These are phyloP conservation scores for Perodicticus potto DNA, from an alignment of 2,797 vertebrate genomes.

Conservation along the genomic window DNA sequence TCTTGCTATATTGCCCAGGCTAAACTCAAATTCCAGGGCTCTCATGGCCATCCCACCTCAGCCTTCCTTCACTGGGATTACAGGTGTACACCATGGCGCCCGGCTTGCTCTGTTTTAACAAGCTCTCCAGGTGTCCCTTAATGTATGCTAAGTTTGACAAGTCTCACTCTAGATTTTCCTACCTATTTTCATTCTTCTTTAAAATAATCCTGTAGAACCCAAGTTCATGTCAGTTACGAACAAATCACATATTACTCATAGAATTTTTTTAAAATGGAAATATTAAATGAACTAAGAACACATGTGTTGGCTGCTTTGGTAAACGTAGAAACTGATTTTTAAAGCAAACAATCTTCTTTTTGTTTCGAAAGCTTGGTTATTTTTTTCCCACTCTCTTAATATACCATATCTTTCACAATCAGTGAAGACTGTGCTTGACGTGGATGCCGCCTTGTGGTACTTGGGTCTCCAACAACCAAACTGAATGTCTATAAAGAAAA, in stretches of 20 bases:
- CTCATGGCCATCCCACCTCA: not conserved
- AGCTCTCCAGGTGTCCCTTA: not conserved
- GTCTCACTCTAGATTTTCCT: not conserved
- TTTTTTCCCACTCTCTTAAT: constrained; percentile 27
- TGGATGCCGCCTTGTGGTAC: not conserved
- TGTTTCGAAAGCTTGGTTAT: constrained; percentile 21
- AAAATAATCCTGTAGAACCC: not conserved
- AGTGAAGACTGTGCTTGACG: not conserved
- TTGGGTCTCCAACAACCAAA: not conserved
- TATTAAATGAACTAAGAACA: not conserved
- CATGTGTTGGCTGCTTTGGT: not conserved
- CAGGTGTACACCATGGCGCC: not conserved
- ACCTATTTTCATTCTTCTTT: not conserved
- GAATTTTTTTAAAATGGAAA: constrained; percentile 15
- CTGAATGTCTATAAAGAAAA: constrained; percentile 38
- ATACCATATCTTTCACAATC: not conserved
- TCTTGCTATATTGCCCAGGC: not conserved
- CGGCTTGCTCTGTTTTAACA: not conserved
- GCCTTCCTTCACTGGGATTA: not conserved
- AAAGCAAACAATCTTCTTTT: not conserved
- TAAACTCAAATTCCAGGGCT: not conserved
- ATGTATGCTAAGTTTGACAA: not conserved
- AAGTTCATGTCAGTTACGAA: not conserved
- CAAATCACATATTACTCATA: not conserved
- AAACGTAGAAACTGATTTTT: constrained; percentile 33